These are phyloP conservation scores for Uropsilus gracilis DNA, from an alignment of 2,113 vertebrate species.

Conservation along the genomic window DNA sequence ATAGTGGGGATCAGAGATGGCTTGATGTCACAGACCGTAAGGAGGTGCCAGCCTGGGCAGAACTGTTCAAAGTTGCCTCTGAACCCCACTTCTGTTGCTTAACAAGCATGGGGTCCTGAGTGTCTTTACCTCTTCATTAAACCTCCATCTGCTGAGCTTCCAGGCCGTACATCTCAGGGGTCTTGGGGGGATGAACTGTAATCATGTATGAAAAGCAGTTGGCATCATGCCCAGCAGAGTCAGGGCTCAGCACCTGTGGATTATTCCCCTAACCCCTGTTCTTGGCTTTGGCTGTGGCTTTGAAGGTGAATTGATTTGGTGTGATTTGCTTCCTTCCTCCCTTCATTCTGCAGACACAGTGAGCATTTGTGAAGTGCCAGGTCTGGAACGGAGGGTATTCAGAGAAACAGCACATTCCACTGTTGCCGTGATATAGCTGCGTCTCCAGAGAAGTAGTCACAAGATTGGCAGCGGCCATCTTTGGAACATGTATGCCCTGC, in stretches of 20 bases:
- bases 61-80: not conserved
- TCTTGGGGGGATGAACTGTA: not conserved
- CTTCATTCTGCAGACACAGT: not conserved
- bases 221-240: not conserved
- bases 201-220: not conserved
- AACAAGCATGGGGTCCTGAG: fast-evolving
- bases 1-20: not conserved
- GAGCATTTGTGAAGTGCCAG: not conserved
- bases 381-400: not conserved
- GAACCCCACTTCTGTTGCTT: not conserved
- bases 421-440: not conserved
- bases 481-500: fast-evolving
- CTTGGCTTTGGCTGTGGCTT: not conserved
- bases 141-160: not conserved
- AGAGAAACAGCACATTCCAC: not conserved
- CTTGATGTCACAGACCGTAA: not conserved
- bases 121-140: not conserved
- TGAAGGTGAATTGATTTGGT: not conserved
- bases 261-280: not conserved
- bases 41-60: not conserved
- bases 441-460: not conserved
- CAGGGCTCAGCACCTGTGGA: not conserved
- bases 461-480: fast-evolving
- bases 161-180: not conserved
- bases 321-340: not conserved